Evolutionary conservation across 1,140 invertebrate genomes (phyloP).

Genomic region (Lepidotrigona ventralis): DNA sequence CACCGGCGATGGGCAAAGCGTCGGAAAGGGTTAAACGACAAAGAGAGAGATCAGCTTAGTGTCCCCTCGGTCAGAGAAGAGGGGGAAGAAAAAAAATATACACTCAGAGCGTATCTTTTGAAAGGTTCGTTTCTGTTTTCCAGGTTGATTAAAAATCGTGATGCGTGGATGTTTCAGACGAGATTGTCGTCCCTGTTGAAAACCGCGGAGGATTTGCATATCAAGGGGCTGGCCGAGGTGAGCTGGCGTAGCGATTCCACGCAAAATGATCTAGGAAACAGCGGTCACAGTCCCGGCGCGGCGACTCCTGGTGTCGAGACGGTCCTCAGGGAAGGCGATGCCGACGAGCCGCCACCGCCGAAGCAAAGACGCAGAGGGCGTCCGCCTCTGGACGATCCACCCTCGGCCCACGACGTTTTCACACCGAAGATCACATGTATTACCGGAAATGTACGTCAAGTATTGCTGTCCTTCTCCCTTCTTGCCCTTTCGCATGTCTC

Average conservation of each 20-base stretch:
- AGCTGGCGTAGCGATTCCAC: conserved; percentile 87
- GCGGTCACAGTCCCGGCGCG: conserved; percentile 73
- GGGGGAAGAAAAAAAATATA: no score
- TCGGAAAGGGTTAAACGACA: conserved; percentile 11
- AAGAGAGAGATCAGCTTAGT: neutral
- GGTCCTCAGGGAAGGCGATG: conserved; percentile 77
- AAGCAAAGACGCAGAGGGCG: conserved; percentile 82
- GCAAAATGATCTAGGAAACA: conserved; percentile 75
- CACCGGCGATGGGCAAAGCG: neutral
- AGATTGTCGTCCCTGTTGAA: conserved; percentile 90
- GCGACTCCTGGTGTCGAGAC: conserved; percentile 78
- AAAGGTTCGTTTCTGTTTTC: neutral
- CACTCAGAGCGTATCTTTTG: neutral
- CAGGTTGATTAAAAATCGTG: conserved; percentile 34
- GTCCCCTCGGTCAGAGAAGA: no score
- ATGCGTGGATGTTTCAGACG: conserved; percentile 66
- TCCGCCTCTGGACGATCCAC: conserved; percentile 84
- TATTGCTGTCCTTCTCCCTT: neutral
- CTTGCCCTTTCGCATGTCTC: no score
- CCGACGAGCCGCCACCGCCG: conserved; percentile 72
- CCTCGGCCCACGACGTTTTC: conserved; percentile 78
- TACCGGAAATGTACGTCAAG: conserved; percentile 76
- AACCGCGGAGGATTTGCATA: conserved; percentile 94
- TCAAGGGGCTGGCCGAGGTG: conserved; percentile 94
- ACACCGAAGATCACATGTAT: conserved; percentile 81